These are phyloP conservation scores for Calephelis perditalis DNA, from an alignment of 2,888 invertebrate genomes.

Conservation along the genomic window DNA sequence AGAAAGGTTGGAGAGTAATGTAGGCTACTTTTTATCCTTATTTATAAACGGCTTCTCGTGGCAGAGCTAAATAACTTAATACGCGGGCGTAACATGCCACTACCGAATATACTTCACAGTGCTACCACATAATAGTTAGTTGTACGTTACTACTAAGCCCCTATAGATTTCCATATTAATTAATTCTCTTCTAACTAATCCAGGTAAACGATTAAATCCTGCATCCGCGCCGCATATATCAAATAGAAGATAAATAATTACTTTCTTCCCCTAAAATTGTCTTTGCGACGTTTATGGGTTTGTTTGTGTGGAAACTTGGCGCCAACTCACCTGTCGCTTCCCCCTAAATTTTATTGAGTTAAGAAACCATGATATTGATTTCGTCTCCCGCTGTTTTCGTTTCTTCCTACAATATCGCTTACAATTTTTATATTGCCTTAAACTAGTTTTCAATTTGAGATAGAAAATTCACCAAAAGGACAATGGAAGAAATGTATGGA, in stretches of 20 bases:
- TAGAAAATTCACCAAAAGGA: too few relatives aligned
- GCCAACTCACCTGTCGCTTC: slow-evolving; percentile 50
- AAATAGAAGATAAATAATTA: slow-evolving; percentile 58
- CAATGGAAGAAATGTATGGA: too few relatives aligned
- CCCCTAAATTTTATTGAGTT: slow-evolving; percentile 27
- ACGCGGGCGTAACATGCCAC: too few relatives aligned
- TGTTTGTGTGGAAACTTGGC: slow-evolving; percentile 57
- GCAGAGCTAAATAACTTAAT: too few relatives aligned
- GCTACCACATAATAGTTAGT: too few relatives aligned
- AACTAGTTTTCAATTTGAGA: too few relatives aligned
- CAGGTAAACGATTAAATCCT: slow-evolving; percentile 21
- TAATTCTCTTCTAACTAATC: slow-evolving; percentile 18
- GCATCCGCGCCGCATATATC: slow-evolving; percentile 28
- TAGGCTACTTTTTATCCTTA: too few relatives aligned
- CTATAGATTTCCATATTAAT: slow-evolving; percentile 17
- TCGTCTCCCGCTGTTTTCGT: not conserved
- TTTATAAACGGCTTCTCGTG: too few relatives aligned
- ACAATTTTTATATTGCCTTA: too few relatives aligned
- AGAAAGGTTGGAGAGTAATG: too few relatives aligned
- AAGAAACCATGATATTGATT: slow-evolving; percentile 23
- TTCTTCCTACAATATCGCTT: not conserved
- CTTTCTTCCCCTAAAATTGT: slow-evolving; percentile 50
- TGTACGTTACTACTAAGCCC: not conserved
- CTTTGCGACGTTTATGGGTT: slow-evolving; percentile 59
- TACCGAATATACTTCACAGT: too few relatives aligned